A percentile compares a stretch with the other conserved stretches of the same genome.
phyloP scores from a whole-genome alignment of 2,113 vertebrate species.

The Eublepharis macularius region DNA sequence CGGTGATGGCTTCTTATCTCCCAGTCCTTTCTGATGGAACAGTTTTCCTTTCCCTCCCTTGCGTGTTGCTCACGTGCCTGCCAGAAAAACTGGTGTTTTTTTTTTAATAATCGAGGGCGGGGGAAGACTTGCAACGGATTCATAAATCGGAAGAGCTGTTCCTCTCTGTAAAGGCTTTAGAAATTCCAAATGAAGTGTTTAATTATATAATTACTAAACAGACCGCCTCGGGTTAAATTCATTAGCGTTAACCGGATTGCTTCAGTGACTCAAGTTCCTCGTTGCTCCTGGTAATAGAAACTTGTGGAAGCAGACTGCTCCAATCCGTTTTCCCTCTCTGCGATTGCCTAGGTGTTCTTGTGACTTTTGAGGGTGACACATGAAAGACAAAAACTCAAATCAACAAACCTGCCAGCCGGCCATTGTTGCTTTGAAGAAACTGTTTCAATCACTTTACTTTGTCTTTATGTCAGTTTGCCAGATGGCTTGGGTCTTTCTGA shows the following conservation, averaged over 20 bases:
- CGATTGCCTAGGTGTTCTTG: slow-evolving; percentile 92
- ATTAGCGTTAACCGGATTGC: slow-evolving; percentile 61
- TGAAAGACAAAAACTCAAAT: slow-evolving; percentile 92
- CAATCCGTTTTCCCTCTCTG: slow-evolving; percentile 71
- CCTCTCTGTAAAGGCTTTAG: slow-evolving; percentile 51
- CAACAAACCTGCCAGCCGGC: slow-evolving; percentile 87
- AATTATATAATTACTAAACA: slow-evolving; percentile 77
- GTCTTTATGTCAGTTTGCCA: slow-evolving; percentile 91
- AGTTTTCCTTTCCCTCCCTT: neutral
- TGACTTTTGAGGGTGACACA: slow-evolving; percentile 88
- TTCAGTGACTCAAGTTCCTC: slow-evolving; percentile 20
- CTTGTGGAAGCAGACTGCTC: slow-evolving; percentile 72
- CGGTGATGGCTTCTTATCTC: slow-evolving; percentile 53
- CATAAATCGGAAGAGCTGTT: slow-evolving; percentile 33
- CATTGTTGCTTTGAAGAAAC: slow-evolving; percentile 88
- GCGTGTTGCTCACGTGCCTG: neutral
- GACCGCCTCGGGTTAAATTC: slow-evolving; percentile 74
- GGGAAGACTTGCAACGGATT: neutral
- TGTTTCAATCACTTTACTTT: slow-evolving; percentile 91
- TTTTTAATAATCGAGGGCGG: no score
- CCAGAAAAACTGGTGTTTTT: no score
- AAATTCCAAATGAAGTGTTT: slow-evolving; percentile 71
- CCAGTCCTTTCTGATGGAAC: slow-evolving; percentile 34
- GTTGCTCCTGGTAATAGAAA: slow-evolving; percentile 56
- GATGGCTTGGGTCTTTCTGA: slow-evolving; percentile 94